phyloP scores from a whole-genome alignment of 2,113 vertebrate genomes.

The Mormoops blainvillei region DNA sequence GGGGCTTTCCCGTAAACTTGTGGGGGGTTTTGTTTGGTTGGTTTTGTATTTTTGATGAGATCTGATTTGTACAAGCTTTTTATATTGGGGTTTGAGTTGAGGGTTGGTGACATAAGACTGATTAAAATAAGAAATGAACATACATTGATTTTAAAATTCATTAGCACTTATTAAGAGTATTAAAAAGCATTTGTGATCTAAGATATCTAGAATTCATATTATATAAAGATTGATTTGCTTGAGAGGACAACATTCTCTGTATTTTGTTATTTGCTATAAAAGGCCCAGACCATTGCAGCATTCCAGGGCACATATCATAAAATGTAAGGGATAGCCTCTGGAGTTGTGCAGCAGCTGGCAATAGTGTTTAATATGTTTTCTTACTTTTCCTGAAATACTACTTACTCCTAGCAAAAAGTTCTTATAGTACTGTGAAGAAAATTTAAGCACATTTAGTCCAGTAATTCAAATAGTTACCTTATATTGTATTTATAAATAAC shows the following conservation, averaged over 20 bases:
- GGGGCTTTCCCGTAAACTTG: not conserved
- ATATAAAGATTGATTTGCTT: not conserved
- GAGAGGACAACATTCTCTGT: not conserved
- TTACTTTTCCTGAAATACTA: not conserved
- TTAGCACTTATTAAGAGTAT: not conserved
- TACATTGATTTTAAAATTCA: slow-evolving; percentile 26
- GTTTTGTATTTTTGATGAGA: not conserved
- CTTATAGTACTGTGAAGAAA: not conserved
- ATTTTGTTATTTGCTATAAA: not conserved
- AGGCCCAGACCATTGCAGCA: not conserved
- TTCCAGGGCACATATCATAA: not conserved
- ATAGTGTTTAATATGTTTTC: not conserved
- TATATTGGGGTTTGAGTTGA: not conserved
- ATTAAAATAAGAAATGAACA: slow-evolving; percentile 19
- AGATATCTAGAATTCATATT: not conserved
- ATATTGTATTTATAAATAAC: not conserved
- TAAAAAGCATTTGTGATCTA: not conserved
- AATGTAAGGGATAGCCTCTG: not conserved
- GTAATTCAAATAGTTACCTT: not conserved
- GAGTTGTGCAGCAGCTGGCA: not conserved
- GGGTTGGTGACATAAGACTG: not conserved
- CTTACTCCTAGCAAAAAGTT: not conserved
- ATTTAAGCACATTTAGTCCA: not conserved
- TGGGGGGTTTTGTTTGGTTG: not conserved
- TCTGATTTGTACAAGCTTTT: not conserved